A percentile compares a stretch with the other conserved stretches of the same genome.
Conservation (phyloP, 37 sponge, comb jelly and placozoan genomes). For the Diacarnus erythraeanus region DNA sequence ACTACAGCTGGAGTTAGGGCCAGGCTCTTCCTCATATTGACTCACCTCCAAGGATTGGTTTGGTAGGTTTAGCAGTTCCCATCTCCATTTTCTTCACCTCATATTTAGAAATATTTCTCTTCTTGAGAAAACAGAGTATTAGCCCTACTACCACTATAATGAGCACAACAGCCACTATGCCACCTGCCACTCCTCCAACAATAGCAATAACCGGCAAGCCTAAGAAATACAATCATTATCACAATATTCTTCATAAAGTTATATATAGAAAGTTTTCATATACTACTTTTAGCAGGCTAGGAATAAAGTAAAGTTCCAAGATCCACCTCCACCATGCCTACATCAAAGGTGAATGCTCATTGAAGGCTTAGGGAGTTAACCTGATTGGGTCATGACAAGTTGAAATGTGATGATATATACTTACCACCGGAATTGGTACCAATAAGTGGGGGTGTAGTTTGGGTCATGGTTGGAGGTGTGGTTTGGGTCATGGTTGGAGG, state of each 20-base stretch:
- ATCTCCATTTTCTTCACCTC: constrained; percentile 22
- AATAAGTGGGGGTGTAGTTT: too few species aligned
- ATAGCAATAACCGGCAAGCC: background rate
- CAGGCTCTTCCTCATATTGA: too few species aligned
- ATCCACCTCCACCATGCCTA: too few species aligned
- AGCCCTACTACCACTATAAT: constrained; percentile 29
- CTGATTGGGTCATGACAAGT: too few species aligned
- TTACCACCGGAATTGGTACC: too few species aligned
- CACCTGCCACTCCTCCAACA: constrained; percentile 32
- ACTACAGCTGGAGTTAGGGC: too few species aligned
- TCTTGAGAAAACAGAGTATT: constrained; percentile 18
- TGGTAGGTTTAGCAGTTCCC: constrained; percentile 4
- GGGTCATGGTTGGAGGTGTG: too few species aligned
- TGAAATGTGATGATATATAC: too few species aligned
- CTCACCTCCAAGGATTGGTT: constrained; percentile 51
- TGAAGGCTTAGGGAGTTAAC: too few species aligned
- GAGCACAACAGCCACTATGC: constrained; percentile 10
- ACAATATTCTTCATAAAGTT: background rate
- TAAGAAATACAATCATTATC: background rate
- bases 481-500: background rate
- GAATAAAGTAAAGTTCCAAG: too few species aligned
- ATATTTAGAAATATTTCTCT: background rate
- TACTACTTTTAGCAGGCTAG: too few species aligned
- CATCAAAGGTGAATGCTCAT: too few species aligned
- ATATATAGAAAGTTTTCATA: background rate